Conservation (phyloP, 1,140 invertebrate genomes). For the Gerris buenoi region DNA sequence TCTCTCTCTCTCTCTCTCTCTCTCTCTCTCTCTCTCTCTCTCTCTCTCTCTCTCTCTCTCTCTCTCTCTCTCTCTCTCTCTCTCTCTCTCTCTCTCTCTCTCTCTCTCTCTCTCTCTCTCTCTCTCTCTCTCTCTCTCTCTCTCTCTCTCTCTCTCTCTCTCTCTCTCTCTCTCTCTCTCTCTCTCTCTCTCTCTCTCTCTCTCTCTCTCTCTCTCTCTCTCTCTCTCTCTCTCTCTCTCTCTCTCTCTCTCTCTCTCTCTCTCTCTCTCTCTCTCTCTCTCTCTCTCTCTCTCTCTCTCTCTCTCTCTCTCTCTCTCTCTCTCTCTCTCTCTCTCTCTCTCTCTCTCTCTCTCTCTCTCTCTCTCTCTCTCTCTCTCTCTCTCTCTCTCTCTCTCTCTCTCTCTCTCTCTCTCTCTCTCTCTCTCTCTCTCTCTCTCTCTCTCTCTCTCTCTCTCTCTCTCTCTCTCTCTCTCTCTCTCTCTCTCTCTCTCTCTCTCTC, state of each 20-base stretch:
- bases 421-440: conserved; percentile 1
- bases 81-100: too few relatives aligned
- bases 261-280: background rate
- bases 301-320: background rate
- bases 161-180: background rate
- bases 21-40: too few relatives aligned
- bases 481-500: background rate
- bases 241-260: background rate
- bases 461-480: background rate
- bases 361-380: background rate
- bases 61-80: too few relatives aligned
- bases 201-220: background rate
- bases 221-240: background rate
- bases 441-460: background rate
- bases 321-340: background rate
- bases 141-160: background rate
- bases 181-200: background rate
- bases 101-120: too few relatives aligned
- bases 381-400: background rate
- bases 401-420: background rate
- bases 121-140: background rate
- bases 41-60: too few relatives aligned
- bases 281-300: background rate
- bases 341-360: background rate
- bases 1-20: too few relatives aligned